Conservation (phyloP, 2,797 vertebrate genomes). For the Aphelocoma californica region DNA sequence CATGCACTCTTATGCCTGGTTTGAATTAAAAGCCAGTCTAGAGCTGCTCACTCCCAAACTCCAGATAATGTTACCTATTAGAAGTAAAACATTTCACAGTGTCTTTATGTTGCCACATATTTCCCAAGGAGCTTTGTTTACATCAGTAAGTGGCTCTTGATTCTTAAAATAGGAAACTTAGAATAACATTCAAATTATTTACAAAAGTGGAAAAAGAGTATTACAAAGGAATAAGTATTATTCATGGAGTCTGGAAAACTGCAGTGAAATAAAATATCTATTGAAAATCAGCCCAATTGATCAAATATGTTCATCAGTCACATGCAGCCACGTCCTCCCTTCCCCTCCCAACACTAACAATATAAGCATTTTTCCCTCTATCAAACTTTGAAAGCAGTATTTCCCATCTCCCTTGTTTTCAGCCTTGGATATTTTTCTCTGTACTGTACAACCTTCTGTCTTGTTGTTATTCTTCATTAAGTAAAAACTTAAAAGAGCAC, state of each 20-base stretch:
- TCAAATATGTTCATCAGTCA: neutral
- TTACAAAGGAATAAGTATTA: neutral
- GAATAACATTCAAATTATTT: neutral
- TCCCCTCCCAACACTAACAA: neutral
- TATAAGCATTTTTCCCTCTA: neutral
- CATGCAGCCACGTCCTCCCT: neutral
- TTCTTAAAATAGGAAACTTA: neutral
- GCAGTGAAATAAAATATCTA: neutral
- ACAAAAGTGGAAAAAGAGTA: neutral
- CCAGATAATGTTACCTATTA: neutral
- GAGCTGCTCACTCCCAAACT: neutral
- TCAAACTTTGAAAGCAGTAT: neutral
- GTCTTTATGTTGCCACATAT: neutral
- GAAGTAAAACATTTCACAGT: slow-evolving; percentile 28
- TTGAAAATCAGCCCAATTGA: neutral
- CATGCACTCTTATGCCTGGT: slow-evolving; percentile 60
- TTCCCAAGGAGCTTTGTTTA: neutral
- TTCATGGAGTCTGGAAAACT: neutral
- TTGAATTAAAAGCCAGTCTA: slow-evolving; percentile 67
- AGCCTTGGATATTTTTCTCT: neutral
- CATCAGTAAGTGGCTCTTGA: neutral
- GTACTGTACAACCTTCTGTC: neutral
- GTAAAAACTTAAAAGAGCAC: neutral
- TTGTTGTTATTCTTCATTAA: neutral
- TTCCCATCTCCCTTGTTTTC: neutral